A percentile compares a stretch with the other conserved stretches of the same genome.
Evolutionary conservation across 2,113 vertebrate species (phyloP).

Genomic region (Misgurnus mizolepis): DNA sequence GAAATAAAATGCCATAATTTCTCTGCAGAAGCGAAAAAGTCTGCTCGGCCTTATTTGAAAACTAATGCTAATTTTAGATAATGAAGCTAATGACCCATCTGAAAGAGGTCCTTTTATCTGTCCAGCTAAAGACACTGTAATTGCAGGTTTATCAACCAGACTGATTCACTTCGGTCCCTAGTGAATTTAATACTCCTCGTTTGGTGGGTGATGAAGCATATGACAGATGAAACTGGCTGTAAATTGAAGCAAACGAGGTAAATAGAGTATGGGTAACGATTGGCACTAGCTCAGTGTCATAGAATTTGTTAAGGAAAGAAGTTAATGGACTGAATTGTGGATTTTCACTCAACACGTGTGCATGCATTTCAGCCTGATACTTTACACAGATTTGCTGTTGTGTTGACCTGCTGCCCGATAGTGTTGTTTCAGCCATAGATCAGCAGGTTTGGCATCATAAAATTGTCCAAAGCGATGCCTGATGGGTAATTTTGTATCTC

Average conservation of each 20-base stretch:
- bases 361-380: background rate
- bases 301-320: background rate
- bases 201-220: constrained; percentile 34
- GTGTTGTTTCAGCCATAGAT: background rate
- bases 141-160: constrained; percentile 38
- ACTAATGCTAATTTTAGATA: constrained; percentile 46
- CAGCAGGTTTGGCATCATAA: background rate
- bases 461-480: background rate
- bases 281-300: background rate
- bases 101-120: constrained; percentile 26
- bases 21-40: constrained; percentile 1
- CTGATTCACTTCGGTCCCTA: constrained; percentile 27
- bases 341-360: background rate
- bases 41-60: constrained; percentile 3
- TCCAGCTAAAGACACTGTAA: constrained; percentile 30
- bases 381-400: background rate
- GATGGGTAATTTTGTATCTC: constrained; percentile 14
- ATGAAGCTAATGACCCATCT: constrained; percentile 14
- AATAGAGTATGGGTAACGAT: background rate
- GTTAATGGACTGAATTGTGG: constrained; percentile 2
- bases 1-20: constrained; percentile 22
- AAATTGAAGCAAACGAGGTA: constrained; percentile 33
- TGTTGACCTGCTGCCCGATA: background rate
- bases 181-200: constrained; percentile 21
- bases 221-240: constrained; percentile 30